Conservation (phyloP, 2,888 invertebrate genomes). For the Patella pellucida region DNA sequence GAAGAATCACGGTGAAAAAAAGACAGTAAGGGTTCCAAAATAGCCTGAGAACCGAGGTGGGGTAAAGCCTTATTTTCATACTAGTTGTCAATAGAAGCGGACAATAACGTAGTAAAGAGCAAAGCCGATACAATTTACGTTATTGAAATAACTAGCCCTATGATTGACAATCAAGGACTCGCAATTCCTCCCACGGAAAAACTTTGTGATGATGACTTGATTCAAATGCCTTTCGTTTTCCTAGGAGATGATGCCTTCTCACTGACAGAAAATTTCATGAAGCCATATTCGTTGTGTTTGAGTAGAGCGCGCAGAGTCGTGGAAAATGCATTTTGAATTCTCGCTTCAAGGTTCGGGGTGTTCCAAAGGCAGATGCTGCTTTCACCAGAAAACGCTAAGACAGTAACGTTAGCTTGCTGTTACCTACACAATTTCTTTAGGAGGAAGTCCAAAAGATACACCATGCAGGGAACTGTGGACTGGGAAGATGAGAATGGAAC, state of each 20-base stretch:
- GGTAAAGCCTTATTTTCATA: too few relatives aligned
- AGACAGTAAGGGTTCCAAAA: too few relatives aligned
- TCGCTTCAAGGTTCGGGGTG: slow-evolving; percentile 28
- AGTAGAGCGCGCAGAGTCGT: neutral
- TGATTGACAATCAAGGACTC: neutral
- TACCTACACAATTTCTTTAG: slow-evolving; percentile 26
- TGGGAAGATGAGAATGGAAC: slow-evolving; percentile 26
- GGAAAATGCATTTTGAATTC: slow-evolving; percentile 15
- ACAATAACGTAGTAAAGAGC: too few relatives aligned
- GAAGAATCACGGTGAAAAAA: too few relatives aligned
- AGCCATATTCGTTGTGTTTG: slow-evolving; percentile 16
- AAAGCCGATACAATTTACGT: too few relatives aligned
- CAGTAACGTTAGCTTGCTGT: slow-evolving; percentile 23
- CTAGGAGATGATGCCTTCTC: slow-evolving; percentile 24
- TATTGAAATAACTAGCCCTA: too few relatives aligned
- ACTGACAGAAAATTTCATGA: slow-evolving; percentile 22
- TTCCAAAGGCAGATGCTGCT: slow-evolving; percentile 25
- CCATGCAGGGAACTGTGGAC: neutral
- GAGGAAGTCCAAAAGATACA: slow-evolving; percentile 19
- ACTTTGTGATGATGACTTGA: slow-evolving; percentile 3
- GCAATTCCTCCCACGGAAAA: slow-evolving; percentile 11
- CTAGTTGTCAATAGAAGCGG: too few relatives aligned
- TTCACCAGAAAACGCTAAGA: slow-evolving; percentile 22
- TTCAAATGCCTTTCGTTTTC: slow-evolving; percentile 15
- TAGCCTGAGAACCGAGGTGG: too few relatives aligned